Evolutionary conservation across 2,888 invertebrate genomes (phyloP).

Genomic region (Rhogogaster chlorosoma): DNA sequence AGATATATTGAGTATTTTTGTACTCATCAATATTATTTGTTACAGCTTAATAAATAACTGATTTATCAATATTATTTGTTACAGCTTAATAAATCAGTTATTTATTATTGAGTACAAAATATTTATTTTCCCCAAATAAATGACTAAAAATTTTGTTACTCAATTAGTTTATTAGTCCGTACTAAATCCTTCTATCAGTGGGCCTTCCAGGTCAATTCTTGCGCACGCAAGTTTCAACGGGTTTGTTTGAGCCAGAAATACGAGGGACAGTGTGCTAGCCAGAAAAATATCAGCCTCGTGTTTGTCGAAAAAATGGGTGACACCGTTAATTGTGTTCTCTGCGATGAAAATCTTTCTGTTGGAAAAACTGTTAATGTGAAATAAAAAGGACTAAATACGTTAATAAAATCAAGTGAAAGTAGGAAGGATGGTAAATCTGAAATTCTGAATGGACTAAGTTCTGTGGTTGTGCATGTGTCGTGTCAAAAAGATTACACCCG

Average conservation of each 20-base stretch:
- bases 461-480: constrained; percentile 1
- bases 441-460: not conserved
- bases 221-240: not conserved
- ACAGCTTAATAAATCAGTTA: no score
- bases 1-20: no score
- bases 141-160: no score
- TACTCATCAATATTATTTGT: no score
- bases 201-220: not conserved
- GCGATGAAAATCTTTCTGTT: not conserved
- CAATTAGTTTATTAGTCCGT: no score
- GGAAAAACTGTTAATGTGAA: constrained; percentile 3
- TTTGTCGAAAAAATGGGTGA: not conserved
- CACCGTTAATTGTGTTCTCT: not conserved
- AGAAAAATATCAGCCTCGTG: not conserved
- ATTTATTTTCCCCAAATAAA: no score
- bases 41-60: no score
- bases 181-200: no score
- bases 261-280: not conserved
- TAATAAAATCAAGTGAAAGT: constrained; percentile 13
- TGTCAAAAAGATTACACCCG: constrained; percentile 12
- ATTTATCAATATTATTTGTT: no score
- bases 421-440: constrained; percentile 18
- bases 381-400: not conserved
- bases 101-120: no score
- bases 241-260: not conserved